Evolutionary conservation across 2,888 invertebrate species (phyloP).

Genomic region (Drosophila basisetae): DNA sequence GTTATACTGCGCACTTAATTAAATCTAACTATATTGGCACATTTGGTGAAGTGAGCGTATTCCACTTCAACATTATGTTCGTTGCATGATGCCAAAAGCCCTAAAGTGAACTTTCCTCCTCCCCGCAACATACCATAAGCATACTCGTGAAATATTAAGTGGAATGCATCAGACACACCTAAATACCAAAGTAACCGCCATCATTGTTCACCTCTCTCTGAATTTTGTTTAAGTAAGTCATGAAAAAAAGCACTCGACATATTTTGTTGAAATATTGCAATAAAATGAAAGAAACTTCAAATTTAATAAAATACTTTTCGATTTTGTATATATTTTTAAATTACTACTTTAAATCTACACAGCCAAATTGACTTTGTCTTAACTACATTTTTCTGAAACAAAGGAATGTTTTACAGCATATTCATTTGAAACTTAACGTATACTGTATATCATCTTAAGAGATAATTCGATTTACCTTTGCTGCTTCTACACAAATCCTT

Average conservation of each 20-base stretch:
- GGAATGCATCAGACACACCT: not conserved
- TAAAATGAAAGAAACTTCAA: not conserved
- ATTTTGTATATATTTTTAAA: not conserved
- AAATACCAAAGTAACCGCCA: constrained; percentile 4
- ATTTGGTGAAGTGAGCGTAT: constrained; percentile 51
- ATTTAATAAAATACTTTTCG: not conserved
- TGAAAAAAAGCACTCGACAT: not conserved
- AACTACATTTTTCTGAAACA: not conserved
- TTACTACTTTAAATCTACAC: not conserved
- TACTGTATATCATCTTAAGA: not conserved
- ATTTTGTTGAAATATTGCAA: not conserved
- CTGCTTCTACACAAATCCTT: not conserved
- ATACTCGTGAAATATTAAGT: not conserved
- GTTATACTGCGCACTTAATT: constrained; percentile 67
- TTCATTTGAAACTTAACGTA: not conserved
- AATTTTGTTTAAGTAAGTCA: constrained; percentile 11
- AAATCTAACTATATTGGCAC: constrained; percentile 79
- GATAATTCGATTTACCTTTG: not conserved
- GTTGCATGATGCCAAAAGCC: constrained; percentile 38
- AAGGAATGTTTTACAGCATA: not conserved
- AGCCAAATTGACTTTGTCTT: not conserved
- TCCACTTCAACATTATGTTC: constrained; percentile 17
- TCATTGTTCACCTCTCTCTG: constrained; percentile 13
- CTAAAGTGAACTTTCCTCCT: not conserved
- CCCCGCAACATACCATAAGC: not conserved